Conservation (phyloP, 2,888 invertebrate species). For the Dascillus cervinus region DNA sequence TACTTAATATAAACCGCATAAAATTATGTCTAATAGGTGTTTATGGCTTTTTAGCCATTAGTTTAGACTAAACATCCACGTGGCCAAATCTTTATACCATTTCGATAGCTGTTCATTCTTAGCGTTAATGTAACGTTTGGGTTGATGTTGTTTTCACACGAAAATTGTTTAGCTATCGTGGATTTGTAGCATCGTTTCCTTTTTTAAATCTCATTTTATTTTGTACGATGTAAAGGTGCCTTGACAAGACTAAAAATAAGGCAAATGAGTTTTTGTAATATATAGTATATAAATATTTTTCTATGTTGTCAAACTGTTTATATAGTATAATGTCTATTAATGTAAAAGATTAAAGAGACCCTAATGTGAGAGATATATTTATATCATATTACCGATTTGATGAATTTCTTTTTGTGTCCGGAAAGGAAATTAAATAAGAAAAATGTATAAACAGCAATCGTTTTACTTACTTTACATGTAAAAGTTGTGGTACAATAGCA, state of each 20-base stretch:
- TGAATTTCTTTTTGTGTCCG: too few relatives aligned
- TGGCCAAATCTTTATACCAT: constrained; percentile 35
- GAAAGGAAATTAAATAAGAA: too few relatives aligned
- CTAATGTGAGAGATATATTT: constrained; percentile 38
- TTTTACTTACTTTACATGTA: too few relatives aligned
- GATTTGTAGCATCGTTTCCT: constrained; percentile 14
- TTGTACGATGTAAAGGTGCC: constrained; percentile 44
- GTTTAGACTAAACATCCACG: constrained; percentile 38
- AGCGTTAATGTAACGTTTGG: constrained; percentile 8
- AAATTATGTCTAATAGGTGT: constrained; percentile 42
- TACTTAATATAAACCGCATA: constrained; percentile 25
- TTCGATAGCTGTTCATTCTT: constrained; percentile 14
- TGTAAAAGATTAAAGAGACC: constrained; percentile 33
- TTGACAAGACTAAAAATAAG: constrained; percentile 54
- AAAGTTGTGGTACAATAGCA: too few relatives aligned
- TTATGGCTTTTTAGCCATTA: constrained; percentile 40
- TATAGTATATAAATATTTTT: constrained; percentile 61
- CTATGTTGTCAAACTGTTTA: constrained; percentile 53
- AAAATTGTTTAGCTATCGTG: constrained; percentile 13
- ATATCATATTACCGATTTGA: too few relatives aligned
- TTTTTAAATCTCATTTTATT: too few relatives aligned
- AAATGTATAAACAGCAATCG: too few relatives aligned
- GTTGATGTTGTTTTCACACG: constrained; percentile 7
- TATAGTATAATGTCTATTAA: constrained; percentile 32
- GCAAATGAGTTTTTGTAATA: constrained; percentile 63